phyloP scores from a whole-genome alignment of 2,888 invertebrate genomes.

The Corythucha ciliata region DNA sequence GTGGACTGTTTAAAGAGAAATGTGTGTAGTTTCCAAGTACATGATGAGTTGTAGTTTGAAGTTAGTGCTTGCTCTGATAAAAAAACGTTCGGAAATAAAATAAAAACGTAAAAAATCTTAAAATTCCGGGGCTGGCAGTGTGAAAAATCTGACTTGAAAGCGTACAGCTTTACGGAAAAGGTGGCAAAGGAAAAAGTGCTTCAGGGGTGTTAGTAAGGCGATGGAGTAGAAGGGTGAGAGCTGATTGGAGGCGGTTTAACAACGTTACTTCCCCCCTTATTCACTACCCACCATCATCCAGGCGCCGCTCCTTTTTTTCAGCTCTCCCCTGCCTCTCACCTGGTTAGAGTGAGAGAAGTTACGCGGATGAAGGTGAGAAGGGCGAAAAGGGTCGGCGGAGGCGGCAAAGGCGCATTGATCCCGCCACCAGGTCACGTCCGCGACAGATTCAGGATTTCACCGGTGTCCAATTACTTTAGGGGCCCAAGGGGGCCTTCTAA shows the following conservation, averaged over 20 bases:
- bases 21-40: too few species aligned
- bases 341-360: too few species aligned
- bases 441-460: constrained; percentile 27
- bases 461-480: constrained; percentile 28
- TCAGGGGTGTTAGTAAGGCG: background rate
- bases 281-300: too few species aligned
- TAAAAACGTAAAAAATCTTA: too few species aligned
- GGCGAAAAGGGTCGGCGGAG: constrained; percentile 21
- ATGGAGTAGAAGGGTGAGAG: constrained; percentile 8
- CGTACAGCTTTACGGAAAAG: background rate
- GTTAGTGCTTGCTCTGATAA: too few species aligned
- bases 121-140: constrained; percentile 15
- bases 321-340: too few species aligned
- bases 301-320: too few species aligned
- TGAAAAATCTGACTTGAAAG: constrained; percentile 23
- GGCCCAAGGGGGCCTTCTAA: too few species aligned
- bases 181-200: constrained; percentile 3
- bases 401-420: constrained; percentile 25
- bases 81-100: too few species aligned
- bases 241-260: constrained; percentile 25
- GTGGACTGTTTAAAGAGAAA: too few species aligned
- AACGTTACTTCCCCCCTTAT: constrained; percentile 25
- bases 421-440: constrained; percentile 25
- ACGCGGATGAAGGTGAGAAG: background rate
- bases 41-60: too few species aligned